Base-by-base conservation (phyloP, 2,113 vertebrate genomes). In the Nycticryphes semicollaris region DNA sequence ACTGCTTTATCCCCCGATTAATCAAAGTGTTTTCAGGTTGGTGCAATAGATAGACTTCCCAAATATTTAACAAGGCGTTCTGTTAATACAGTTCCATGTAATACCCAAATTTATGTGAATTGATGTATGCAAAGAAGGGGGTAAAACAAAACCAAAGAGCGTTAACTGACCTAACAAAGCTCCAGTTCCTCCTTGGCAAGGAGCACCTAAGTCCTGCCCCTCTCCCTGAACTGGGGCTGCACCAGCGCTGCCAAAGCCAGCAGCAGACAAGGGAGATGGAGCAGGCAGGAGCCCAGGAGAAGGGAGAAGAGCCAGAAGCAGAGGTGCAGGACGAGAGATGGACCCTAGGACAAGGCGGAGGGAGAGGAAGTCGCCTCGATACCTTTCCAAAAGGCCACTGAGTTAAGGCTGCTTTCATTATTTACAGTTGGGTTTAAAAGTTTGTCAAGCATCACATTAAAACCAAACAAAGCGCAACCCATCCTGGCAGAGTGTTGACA, bases 251-350 rank as follows among this genome's bases (percentile, higher is more conserved):
- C 75, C 67, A 94, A 63, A 54, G 28, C 33, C 67, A 66, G 68
- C 0, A 6, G 73, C 77, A 59, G 59, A 28, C 1, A 0, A 86
- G 41, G 21, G 50, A 89, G 68, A 50, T 1, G 0, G 57, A 70
- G 31, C 31, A 16, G 23, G 51, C 62, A 79, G 25, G 39, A 78
- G 37, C 45, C 57, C 67, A 57, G 54, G 7, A 83, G 35, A 50
- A 45, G 2, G 0, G 7, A 37, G 43, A 59, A 84, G 37, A 91
- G 47, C 62, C 35, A 41, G 75, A 33, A 90, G 23, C 24, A 74
- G n/a, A 56, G 43, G 37, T 4, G 10, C 11, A 50, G 56, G 33
- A 12, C 56, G 31, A 63, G 39, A 54, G 18, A 10, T 57, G 4
- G 20, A 66, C 31, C 15, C 9, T 5, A 10, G 22, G 24, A 66